A percentile compares a stretch with the other conserved stretches of the same genome.
Conservation (phyloP, 2,888 invertebrate genomes). For the Leptopilina myrica region DNA sequence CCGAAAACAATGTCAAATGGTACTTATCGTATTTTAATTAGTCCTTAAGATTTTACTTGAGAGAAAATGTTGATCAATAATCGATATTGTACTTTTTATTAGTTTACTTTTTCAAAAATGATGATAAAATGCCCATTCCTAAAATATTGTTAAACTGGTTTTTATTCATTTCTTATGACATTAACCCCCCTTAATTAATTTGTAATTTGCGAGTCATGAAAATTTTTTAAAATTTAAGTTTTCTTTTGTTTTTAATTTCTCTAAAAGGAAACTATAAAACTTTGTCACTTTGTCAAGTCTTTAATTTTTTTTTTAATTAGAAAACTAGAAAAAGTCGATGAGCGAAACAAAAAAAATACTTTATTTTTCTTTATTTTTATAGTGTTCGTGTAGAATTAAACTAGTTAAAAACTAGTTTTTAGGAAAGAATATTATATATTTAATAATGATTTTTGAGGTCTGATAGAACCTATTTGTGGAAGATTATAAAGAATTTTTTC, state of each 20-base stretch:
- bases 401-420: background rate
- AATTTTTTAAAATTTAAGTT: background rate
- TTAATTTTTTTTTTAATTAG: background rate
- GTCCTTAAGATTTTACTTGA: constrained; percentile 22
- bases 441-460: background rate
- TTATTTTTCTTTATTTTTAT: background rate
- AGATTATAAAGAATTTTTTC: background rate
- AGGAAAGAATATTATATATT: background rate
- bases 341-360: background rate
- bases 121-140: constrained; percentile 34
- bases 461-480: background rate
- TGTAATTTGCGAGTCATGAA: constrained; percentile 8
- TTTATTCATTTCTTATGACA: constrained; percentile 15
- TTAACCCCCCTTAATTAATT: background rate
- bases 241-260: background rate
- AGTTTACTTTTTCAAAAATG: constrained; percentile 20
- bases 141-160: constrained; percentile 37
- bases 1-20: constrained; percentile 17
- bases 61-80: constrained; percentile 28
- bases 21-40: constrained; percentile 31
- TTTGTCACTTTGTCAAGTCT: background rate
- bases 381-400: background rate
- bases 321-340: background rate
- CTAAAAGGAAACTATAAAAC: background rate
- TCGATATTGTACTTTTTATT: constrained; percentile 37